phyloP scores from a whole-genome alignment of 2,797 vertebrate genomes.

The Champsocephalus gunnari region DNA sequence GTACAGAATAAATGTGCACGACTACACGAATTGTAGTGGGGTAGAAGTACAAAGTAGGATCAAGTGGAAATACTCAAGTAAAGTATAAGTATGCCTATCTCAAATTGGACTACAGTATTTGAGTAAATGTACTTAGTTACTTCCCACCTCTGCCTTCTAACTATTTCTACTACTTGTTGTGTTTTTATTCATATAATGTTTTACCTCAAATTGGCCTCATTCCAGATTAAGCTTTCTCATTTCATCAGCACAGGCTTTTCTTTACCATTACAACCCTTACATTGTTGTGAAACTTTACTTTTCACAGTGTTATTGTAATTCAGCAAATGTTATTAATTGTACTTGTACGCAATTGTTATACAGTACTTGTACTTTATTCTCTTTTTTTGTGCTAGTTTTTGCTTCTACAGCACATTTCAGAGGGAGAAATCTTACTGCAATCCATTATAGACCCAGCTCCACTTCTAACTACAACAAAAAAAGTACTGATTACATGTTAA shows the following conservation, averaged over 20 bases:
- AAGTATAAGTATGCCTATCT: too few species aligned
- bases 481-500: background rate
- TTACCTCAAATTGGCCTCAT: background rate
- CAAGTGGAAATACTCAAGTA: too few species aligned
- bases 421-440: background rate
- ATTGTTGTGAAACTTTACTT: background rate
- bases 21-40: too few species aligned
- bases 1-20: too few species aligned
- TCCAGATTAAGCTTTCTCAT: background rate
- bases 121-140: too few species aligned
- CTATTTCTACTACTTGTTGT: too few species aligned
- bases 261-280: background rate
- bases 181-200: accelerated
- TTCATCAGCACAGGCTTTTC: background rate
- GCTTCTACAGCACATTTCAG: background rate
- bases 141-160: background rate
- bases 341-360: background rate
- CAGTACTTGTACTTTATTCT: background rate
- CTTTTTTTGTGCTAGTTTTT: background rate
- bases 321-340: background rate
- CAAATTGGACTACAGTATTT: too few species aligned
- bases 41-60: too few species aligned
- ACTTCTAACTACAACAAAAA: background rate
- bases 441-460: background rate
- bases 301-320: background rate